A percentile compares a stretch with the other conserved stretches of the same genome.
phyloP scores from a whole-genome alignment of 2,797 vertebrate species.

The Acipenser ruthenus region DNA sequence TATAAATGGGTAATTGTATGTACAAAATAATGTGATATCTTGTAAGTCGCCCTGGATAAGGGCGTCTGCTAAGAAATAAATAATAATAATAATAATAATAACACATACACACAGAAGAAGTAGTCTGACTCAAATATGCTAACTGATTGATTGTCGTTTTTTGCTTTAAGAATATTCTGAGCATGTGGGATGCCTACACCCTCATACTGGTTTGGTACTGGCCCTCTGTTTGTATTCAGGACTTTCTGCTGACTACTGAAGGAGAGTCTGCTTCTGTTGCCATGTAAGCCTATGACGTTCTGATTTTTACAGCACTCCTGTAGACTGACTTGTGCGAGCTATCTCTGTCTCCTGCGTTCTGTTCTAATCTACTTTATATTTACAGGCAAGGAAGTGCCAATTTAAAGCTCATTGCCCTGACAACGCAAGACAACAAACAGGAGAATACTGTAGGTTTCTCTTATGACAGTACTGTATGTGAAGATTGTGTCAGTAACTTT shows the following conservation, averaged over 20 bases:
- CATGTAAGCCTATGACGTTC: conserved; percentile 45
- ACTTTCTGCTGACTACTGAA: conserved; percentile 83
- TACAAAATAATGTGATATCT: too few species aligned
- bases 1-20: too few species aligned
- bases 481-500: too few species aligned
- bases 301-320: background rate
- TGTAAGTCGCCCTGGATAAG: too few species aligned
- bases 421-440: conserved; percentile 53
- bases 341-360: background rate
- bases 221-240: conserved; percentile 64
- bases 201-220: conserved; percentile 75
- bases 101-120: too few species aligned
- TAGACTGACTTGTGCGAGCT: background rate
- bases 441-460: conserved; percentile 37
- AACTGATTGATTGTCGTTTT: background rate
- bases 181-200: conserved; percentile 75
- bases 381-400: conserved; percentile 69
- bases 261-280: conserved; percentile 62
- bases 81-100: too few species aligned
- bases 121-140: background rate
- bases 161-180: conserved; percentile 66
- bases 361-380: conserved; percentile 21
- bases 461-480: too few species aligned
- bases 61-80: too few species aligned
- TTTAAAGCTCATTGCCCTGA: conserved; percentile 79